Percentiles rank a stretch among this genome's conserved stretches.
These are phyloP conservation scores for Neofelis nebulosa DNA, from an alignment of 2,113 vertebrate species.

Conservation along the genomic window DNA sequence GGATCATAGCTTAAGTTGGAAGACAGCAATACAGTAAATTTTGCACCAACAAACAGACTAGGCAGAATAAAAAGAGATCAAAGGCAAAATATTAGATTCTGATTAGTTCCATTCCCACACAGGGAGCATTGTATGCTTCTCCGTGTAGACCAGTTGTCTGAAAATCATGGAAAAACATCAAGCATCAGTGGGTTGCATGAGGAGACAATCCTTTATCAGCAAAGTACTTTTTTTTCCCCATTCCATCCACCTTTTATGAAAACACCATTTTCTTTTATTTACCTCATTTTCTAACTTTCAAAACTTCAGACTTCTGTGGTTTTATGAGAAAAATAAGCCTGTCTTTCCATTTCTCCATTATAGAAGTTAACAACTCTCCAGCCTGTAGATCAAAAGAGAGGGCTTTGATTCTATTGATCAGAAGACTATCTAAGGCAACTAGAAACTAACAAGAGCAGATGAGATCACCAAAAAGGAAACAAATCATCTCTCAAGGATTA, in stretches of 20 bases:
- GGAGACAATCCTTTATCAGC: no score
- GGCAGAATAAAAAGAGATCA: not conserved
- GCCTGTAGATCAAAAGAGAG: not conserved
- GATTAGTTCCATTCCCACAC: not conserved
- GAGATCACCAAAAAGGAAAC: not conserved
- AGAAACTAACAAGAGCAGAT: not conserved
- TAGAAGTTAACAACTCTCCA: not conserved
- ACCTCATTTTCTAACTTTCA: not conserved
- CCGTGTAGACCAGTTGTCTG: fast-evolving
- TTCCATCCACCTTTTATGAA: not conserved
- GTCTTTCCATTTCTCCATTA: not conserved
- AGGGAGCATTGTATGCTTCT: not conserved
- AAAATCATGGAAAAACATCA: no score
- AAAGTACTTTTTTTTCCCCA: not conserved
- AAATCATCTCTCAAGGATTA: not conserved
- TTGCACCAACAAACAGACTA: not conserved
- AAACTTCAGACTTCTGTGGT: not conserved
- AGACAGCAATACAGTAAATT: not conserved
- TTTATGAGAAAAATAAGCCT: not conserved
- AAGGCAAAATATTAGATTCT: not conserved
- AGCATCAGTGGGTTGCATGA: not conserved
- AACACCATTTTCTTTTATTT: not conserved
- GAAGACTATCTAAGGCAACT: not conserved
- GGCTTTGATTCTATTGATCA: slow-evolving; percentile 5
- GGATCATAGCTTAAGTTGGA: not conserved